Percentiles rank a stretch among this genome's conserved stretches.
These are phyloP conservation scores for Rostratula benghalensis DNA, from an alignment of 2,113 vertebrate genomes.

Conservation along the genomic window DNA sequence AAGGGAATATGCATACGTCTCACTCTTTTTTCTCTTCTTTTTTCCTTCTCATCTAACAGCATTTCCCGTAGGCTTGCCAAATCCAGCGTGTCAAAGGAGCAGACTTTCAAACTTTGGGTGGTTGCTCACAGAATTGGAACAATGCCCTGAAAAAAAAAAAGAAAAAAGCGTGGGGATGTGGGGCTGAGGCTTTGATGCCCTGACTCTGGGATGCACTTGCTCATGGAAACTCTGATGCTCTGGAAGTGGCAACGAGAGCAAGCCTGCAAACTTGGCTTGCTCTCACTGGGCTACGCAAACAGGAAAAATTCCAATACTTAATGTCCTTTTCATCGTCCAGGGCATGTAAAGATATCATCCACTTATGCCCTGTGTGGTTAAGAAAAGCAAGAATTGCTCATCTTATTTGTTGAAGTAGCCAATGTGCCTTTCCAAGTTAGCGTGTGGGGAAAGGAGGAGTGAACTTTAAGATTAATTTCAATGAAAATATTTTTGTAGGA, in stretches of 20 bases:
- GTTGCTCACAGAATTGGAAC: not conserved
- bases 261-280: not conserved
- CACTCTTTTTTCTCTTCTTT: not conserved
- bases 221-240: slow-evolving; percentile 17
- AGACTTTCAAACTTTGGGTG: not conserved
- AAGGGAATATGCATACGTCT: slow-evolving; percentile 44
- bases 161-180: not conserved
- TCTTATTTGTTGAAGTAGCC: slow-evolving; percentile 30
- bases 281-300: slow-evolving; percentile 12
- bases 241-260: not conserved
- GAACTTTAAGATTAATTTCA: not conserved
- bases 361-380: not conserved
- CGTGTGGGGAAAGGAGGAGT: not conserved
- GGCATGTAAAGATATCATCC: not conserved
- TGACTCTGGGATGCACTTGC: not conserved
- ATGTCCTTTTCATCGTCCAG: not conserved
- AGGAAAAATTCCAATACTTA: slow-evolving; percentile 31
- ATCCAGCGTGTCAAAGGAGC: not conserved
- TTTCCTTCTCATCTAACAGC: not conserved
- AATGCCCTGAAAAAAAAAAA: not conserved
- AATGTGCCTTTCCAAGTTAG: slow-evolving; percentile 4
- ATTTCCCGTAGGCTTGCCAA: not conserved
- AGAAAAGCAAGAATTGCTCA: slow-evolving; percentile 37
- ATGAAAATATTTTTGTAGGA: slow-evolving; percentile 20
- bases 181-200: not conserved